Percentiles rank a stretch among this genome's conserved stretches.
phyloP scores from a whole-genome alignment of 2,797 vertebrate genomes.

The Micrastur ruficollis region DNA sequence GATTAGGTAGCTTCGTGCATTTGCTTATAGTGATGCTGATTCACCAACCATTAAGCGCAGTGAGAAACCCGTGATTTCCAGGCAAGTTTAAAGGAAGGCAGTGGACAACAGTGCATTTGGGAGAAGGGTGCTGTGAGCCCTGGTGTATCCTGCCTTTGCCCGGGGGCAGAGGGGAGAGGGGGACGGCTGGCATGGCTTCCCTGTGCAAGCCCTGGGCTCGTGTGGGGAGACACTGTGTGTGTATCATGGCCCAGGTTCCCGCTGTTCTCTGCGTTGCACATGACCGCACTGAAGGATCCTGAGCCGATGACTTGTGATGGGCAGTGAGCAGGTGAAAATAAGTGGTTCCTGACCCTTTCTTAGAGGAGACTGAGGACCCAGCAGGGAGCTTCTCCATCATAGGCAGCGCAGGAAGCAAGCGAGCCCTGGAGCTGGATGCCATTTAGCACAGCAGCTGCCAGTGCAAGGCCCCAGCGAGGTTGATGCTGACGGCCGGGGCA shows the following conservation, averaged over 20 bases:
- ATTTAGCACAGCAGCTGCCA: neutral
- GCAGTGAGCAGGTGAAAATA: neutral
- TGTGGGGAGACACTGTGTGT: fast-evolving
- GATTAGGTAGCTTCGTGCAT: neutral
- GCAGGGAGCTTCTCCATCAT: neutral
- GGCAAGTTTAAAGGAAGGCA: neutral
- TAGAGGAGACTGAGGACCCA: neutral
- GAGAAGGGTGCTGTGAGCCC: neutral
- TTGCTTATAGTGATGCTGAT: neutral
- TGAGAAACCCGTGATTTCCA: neutral
- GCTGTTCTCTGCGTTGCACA: fast-evolving
- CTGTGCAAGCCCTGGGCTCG: neutral
- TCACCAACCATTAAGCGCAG: neutral
- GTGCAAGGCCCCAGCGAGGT: neutral
- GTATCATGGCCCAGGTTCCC: fast-evolving
- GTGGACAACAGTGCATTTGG: neutral
- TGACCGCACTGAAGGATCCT: neutral
- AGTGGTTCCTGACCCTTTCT: neutral
- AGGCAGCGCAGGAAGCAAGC: fast-evolving
- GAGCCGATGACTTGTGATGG: neutral
- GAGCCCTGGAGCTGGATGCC: neutral
- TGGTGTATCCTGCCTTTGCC: neutral
- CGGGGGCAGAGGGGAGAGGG: neutral
- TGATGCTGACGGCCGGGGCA: neutral
- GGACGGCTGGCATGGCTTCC: neutral